phyloP scores from a whole-genome alignment of 1,140 invertebrate species.

The Diorhabda elongata region DNA sequence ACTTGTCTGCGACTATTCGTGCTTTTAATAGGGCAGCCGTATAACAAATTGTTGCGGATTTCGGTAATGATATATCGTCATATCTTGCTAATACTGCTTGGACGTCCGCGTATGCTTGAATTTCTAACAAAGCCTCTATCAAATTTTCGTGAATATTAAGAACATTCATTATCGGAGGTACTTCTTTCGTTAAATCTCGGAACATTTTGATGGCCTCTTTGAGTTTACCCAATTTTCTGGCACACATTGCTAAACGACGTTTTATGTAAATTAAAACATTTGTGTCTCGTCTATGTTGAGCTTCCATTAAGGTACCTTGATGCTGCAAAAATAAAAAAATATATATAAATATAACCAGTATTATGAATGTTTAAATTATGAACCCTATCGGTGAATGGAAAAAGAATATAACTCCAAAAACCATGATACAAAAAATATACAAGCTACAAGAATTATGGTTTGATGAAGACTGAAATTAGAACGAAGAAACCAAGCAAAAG shows the following conservation, averaged over 20 bases:
- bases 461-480: no score
- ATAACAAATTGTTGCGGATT: slow-evolving; percentile 96
- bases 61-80: slow-evolving; percentile 93
- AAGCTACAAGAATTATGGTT: no score
- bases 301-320: slow-evolving; percentile 70
- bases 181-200: slow-evolving; percentile 95
- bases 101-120: slow-evolving; percentile 95
- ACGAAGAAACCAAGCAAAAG: no score
- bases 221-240: slow-evolving; percentile 85
- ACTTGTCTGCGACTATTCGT: slow-evolving; percentile 87
- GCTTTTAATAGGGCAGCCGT: slow-evolving; percentile 93
- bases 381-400: no score
- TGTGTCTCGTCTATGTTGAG: slow-evolving; percentile 82
- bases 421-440: no score
- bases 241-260: slow-evolving; percentile 93
- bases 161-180: slow-evolving; percentile 92
- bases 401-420: no score
- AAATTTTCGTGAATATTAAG: slow-evolving; percentile 97
- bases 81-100: slow-evolving; percentile 93
- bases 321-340: slow-evolving; percentile 50
- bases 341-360: no score
- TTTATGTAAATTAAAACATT: slow-evolving; percentile 96
- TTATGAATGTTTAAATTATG: no score
- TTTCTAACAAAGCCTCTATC: slow-evolving; percentile 91
- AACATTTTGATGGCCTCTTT: slow-evolving; percentile 98